Base-by-base conservation (phyloP, 2,797 vertebrate genomes). In the Melanotaenia nigrans region DNA sequence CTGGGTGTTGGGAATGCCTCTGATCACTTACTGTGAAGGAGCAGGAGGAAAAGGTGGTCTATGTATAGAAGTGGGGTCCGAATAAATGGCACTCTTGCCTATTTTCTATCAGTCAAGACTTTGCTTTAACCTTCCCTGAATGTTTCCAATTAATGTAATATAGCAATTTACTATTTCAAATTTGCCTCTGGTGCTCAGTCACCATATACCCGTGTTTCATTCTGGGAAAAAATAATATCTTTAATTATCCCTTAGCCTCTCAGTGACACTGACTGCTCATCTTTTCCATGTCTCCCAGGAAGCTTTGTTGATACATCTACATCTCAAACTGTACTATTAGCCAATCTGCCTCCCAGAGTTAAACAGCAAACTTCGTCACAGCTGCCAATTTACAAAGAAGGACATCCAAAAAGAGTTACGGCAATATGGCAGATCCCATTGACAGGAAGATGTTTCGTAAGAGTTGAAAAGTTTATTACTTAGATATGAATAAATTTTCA, bases 1-100 rank as follows among this genome's bases (percentile, higher is more conserved):
- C 65, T 1, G 74, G 78, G 82, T 85, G 91, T 89, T 83, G 75
- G 77, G 70, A 81, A 80, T 57, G 80, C 84, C 68, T 85, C 74
- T 77, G 63, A 80, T 86, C 83, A 65, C 83, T 90, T 81, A 82
- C 76, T 71, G 54, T 73, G 84, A 78, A 86, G 74, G 57, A 78
- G 69, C 73, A 77, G 40, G 65, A 74, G 78, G 68, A 80, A 71
- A 16, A 59, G 11, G 55, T 85, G 75, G 79, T 73, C 78, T 47
- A 62, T 62, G 57, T 72, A 65, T 62, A 49, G 54, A 70, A 79
- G 73, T n/a, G 20, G 3, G 14, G 73, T 74, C 55, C 63, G 74
- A 60, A 74, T 53, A 63, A 80, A 68, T 69, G 61, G 24, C 54
- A 53, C 28, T 24, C 24, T 75, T 12, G 22, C 73, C 66, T 70